Base-by-base conservation (phyloP, 2,888 invertebrate genomes). In the Petrophora chlorosata region DNA sequence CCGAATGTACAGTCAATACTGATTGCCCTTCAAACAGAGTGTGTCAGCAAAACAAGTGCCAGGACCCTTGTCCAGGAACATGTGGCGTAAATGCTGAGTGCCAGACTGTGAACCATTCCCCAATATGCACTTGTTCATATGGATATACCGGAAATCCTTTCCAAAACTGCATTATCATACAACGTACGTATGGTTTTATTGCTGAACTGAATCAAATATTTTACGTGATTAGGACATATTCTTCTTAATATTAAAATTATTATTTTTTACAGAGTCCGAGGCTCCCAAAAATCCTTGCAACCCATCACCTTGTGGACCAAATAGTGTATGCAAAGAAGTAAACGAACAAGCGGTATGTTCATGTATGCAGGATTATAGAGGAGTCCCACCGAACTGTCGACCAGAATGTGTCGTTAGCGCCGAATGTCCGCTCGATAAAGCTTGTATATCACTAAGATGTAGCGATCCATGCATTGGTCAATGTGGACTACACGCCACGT, bases 291-390 rank as follows among this genome's bases (percentile, higher is more conserved):
- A 94, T 67, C 95, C 95, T 1, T 96, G 96, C 70, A 81, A 90
- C 55, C 95, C 96, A 38, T 94, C 94, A 2, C 96, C 96, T 0
- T 97, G 97, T 73, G 97, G 97, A 23, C 93, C 95, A 3, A 96
- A 96, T 70, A 95, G 96, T 56, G 91, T 94, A 64, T 97, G 97
- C 70, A 93, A 93, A 63, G 94, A 93, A 75, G 76, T 92, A 15
- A 95, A 95, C 63, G 92, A 91, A 15, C 94, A 94, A 84, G 93
- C 93, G 0, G 92, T 94, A 12, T 96, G 95, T 71, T 94, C 94
- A 36, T 95, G 95, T 69, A 79, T 93, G 54, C 90, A 91, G 32
- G 91, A 92, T 57, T 94, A 93, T 64, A 89, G 92, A 41, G 94
- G 94, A 33, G 86, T 85, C 55, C 94, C 94, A 19, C 94, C 94